Evolutionary conservation across 2,797 vertebrate genomes (phyloP).

Genomic region (Nyctalus aviator): DNA sequence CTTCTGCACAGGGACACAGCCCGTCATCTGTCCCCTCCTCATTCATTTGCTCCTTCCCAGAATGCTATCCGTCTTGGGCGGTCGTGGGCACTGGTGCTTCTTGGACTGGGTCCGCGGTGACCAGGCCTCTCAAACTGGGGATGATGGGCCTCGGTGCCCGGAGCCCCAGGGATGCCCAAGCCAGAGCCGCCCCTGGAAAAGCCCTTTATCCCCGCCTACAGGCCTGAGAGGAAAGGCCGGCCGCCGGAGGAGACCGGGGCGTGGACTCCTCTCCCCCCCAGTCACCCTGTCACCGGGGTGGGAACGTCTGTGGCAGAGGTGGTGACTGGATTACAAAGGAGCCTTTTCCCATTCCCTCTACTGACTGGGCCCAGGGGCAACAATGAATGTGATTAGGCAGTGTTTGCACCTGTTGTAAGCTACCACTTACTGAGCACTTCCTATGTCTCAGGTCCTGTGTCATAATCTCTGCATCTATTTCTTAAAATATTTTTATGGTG

Average conservation of each 20-base stretch:
- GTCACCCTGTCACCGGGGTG: background rate
- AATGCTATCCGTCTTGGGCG: background rate
- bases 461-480: background rate
- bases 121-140: background rate
- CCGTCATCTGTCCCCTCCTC: background rate
- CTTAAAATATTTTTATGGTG: background rate
- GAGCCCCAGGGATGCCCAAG: background rate
- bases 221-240: background rate
- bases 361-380: background rate
- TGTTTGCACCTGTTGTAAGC: background rate
- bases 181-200: background rate
- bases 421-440: background rate
- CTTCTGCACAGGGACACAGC: background rate
- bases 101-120: background rate
- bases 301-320: conserved; percentile 22
- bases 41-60: background rate
- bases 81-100: background rate
- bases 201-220: background rate
- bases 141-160: background rate
- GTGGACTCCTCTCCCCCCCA: background rate
- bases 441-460: background rate
- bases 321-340: background rate
- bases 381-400: background rate
- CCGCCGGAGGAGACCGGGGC: background rate
- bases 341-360: background rate